These are phyloP conservation scores for Gordius sp. DNA, from an alignment of 2,888 invertebrate genomes.

Conservation along the genomic window DNA sequence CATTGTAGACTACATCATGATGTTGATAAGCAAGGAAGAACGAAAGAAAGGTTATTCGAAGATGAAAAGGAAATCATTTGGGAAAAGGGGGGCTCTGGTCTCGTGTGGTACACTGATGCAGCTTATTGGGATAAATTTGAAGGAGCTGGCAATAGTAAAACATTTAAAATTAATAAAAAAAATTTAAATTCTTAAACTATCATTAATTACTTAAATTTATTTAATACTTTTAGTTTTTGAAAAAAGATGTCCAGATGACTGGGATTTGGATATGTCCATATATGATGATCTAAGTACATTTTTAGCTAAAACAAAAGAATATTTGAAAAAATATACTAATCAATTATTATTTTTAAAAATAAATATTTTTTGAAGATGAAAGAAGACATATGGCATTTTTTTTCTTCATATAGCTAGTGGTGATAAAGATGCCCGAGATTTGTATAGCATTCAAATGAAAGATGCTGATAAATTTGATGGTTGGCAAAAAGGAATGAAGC, in stretches of 20 bases:
- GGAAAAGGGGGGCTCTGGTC: slow-evolving; percentile 37
- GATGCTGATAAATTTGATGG: not conserved
- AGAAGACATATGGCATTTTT: slow-evolving; percentile 34
- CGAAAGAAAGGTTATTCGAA: slow-evolving; percentile 31
- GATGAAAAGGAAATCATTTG: slow-evolving; percentile 30
- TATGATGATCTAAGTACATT: slow-evolving; percentile 30
- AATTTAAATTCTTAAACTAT: too few species aligned
- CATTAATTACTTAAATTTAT: not conserved
- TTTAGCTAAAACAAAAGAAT: not conserved
- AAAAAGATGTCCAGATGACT: slow-evolving; percentile 35
- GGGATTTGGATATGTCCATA: slow-evolving; percentile 35
- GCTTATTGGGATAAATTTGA: slow-evolving; percentile 33
- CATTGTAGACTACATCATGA: slow-evolving; percentile 33
- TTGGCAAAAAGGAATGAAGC: too few species aligned
- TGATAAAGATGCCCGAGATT: slow-evolving; percentile 32
- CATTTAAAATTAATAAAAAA: not conserved
- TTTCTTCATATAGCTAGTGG: slow-evolving; percentile 24
- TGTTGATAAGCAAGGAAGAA: slow-evolving; percentile 30
- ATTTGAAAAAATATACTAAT: not conserved
- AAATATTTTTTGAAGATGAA: slow-evolving; percentile 30
- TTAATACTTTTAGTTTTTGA: slow-evolving; percentile 31
- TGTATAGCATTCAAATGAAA: slow-evolving; percentile 27
- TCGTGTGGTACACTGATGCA: slow-evolving; percentile 36
- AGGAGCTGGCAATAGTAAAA: slow-evolving; percentile 20
- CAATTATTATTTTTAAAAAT: not conserved